Percentiles rank a stretch among this genome's conserved stretches.
These are phyloP conservation scores for Caranx ignobilis DNA, from an alignment of 2,113 vertebrate species.

Conservation along the genomic window DNA sequence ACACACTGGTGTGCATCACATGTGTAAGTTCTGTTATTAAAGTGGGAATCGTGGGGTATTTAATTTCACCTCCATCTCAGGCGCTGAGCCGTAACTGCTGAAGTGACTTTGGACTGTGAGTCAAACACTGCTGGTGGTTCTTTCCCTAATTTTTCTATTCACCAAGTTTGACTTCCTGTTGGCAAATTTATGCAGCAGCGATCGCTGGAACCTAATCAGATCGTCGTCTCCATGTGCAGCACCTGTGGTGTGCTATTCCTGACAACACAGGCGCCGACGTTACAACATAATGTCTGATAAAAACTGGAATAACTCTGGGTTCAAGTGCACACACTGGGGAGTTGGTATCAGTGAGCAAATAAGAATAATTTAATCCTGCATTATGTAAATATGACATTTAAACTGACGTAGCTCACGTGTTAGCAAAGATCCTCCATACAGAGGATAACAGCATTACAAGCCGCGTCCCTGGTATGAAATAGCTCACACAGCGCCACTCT, in stretches of 20 bases:
- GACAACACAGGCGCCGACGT: no score
- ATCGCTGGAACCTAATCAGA: no score
- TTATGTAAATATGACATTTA: background rate
- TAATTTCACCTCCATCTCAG: background rate
- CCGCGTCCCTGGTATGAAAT: no score
- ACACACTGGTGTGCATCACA: background rate
- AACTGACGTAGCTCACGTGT: background rate
- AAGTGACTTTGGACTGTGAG: background rate
- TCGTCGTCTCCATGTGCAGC: no score
- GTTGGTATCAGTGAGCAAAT: no score
- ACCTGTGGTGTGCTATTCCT: no score
- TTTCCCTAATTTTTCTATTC: background rate
- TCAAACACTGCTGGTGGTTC: background rate
- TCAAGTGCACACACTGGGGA: no score
- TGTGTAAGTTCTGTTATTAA: background rate
- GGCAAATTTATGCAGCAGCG: no score
- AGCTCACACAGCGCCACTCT: no score
- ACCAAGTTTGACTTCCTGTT: background rate
- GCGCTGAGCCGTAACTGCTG: background rate
- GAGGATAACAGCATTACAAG: no score
- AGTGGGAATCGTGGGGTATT: background rate
- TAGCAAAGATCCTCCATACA: background rate
- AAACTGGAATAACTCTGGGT: no score
- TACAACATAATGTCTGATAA: no score
- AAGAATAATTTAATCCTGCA: background rate